Conservation (phyloP, 2,113 vertebrate genomes). For the Rissa tridactyla region DNA sequence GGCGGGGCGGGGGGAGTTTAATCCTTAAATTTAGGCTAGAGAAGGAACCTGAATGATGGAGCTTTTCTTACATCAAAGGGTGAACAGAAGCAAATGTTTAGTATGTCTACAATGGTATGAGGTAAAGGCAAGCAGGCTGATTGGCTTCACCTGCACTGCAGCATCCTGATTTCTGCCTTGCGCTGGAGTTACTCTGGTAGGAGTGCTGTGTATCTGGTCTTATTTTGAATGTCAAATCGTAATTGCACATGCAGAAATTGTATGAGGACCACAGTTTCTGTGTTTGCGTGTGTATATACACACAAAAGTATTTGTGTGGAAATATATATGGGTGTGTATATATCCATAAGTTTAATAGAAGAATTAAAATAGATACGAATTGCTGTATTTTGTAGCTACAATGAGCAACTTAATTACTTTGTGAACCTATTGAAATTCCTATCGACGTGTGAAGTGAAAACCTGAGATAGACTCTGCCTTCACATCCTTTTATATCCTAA, state of each 20-base stretch:
- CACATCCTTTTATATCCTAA: not conserved
- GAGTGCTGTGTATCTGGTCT: not conserved
- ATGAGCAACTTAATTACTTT: not conserved
- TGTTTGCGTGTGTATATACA: not conserved
- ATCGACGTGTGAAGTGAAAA: not conserved
- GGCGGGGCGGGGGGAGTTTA: not conserved
- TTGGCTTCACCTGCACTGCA: not conserved
- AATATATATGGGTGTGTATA: too few relatives aligned
- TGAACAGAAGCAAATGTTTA: not conserved
- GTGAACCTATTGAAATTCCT: not conserved
- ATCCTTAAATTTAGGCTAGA: not conserved
- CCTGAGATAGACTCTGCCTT: not conserved
- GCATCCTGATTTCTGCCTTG: not conserved
- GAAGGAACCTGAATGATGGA: not conserved
- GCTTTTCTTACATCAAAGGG: not conserved
- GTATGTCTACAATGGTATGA: fast-evolving
- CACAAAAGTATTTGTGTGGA: not conserved
- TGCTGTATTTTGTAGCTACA: not conserved
- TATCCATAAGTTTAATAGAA: not conserved
- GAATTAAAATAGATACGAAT: not conserved
- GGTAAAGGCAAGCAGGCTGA: not conserved
- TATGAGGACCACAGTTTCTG: not conserved
- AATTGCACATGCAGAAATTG: not conserved
- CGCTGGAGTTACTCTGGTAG: not conserved
- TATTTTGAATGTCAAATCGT: not conserved